Base-by-base conservation (phyloP, 2,888 invertebrate genomes). In the Dastarcus helophoroides region DNA sequence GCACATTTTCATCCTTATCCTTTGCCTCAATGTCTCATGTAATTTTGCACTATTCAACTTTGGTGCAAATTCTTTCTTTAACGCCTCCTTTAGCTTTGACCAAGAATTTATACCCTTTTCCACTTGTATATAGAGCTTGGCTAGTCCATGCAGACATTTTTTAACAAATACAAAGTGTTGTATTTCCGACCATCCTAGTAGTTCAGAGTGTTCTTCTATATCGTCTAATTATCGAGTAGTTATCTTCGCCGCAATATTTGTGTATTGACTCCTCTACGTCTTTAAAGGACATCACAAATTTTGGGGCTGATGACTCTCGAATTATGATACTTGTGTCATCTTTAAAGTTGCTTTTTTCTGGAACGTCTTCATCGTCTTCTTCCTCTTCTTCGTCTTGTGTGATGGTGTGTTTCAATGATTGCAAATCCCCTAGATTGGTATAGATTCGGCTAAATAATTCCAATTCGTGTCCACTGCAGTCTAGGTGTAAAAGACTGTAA, bases 1-100 rank as follows among this genome's bases (percentile, higher is more conserved):
- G 48, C 4, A 41, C 38, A 3, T 46, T 50, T 35, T 56, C 54
- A 9, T 46, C 41, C 12, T 33, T 42, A 12, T 51, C 4, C 45
- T 24, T 4, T 40, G 29, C 3, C 30, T 23, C 15, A 38, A 25
- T 14, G 29, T 24, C 11, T 38, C 29, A 15, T 35, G 35, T 10
- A 37, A 5, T 14, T 25, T 22, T 16, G 26, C 27, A 35, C 26
- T 34, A 29, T 26, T 34, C 5, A 31, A 23, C 26, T 31, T 39
- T 11, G 11, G 24, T 21, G 17, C 12, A 29, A 36, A 42, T 36
- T 41, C 36, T 10, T 24, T 15, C 12, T 26, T 23, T 12, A 41
- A 23, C 15, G 6, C 8, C 19, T 14, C 25, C 24, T 35, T 45
- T 11, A 37, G 22, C 32, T 4, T 22, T 15, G 26, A 10, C 38